Evolutionary conservation across 2,113 vertebrate species (phyloP), one percentile per base, ranked within the genome.

Genomic region (Tragelaphus strepsiceros): DNA sequence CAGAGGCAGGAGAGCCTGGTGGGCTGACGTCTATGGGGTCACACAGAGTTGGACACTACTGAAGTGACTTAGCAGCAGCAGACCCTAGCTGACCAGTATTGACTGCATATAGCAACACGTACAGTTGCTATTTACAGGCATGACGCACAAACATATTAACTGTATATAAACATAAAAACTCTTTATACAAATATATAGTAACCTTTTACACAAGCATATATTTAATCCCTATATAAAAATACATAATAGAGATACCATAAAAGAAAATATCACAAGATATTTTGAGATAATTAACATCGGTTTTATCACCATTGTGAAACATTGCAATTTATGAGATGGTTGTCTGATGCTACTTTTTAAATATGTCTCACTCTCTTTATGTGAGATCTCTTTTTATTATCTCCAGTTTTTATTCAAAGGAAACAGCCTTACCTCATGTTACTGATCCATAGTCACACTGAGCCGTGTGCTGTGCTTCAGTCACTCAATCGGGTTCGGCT

Each of bases 221-320:
- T 39, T 89, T 93, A 78, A 54, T 67, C 24, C n/a, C 28, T 51
- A 88, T 56, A 22, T 61, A 82, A 58, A 35, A 9, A 19, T 81
- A 59, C 35, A 6, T 82, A 86, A 83, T 30, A 13, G 30, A 62
- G 67, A 92, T 83, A 11, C 8, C 62, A 39, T 88, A 86, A 88
- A 77, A 81, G 22, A 95, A 92, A 59, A 56, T 64, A 88, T 24
- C 22, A 81, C 22, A 82, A 85, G 15, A 49, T 87, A 71, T 81
- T 94, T 80, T 62, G 21, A n/a, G 30, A 62, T 6, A 46, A 67
- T 87, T 7, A 30, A 77, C 17, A 43, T 2, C 82, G 32, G 10
- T 83, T 88, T 62, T 80, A 6, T 53, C 84, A 64, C 26, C 78
- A 94, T 71, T 95, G 62, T 95, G 39, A 85, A 87, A 46, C 49